phyloP scores from a whole-genome alignment of 1,140 invertebrate species.

The Melanaphis sacchari region DNA sequence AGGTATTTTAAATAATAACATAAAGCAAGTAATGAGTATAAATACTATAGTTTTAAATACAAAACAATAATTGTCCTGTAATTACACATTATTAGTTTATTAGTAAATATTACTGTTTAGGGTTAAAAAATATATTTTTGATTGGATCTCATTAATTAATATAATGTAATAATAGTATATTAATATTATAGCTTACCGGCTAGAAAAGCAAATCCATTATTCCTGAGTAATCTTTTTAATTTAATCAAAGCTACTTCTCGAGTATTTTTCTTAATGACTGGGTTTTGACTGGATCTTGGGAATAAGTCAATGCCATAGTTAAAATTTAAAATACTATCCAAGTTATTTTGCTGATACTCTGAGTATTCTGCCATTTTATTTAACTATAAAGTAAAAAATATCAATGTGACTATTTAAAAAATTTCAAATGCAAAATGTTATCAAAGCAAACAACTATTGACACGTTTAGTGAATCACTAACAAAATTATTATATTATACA shows the following conservation, averaged over 20 bases:
- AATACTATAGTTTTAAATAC: neutral
- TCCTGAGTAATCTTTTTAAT: constrained; percentile 32
- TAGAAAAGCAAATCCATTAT: constrained; percentile 27
- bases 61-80: neutral
- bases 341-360: constrained; percentile 20
- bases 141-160: neutral
- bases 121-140: neutral
- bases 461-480: neutral
- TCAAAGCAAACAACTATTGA: neutral
- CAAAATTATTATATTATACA: neutral
- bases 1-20: neutral
- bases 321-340: neutral
- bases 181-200: constrained; percentile 29
- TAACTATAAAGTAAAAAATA: neutral
- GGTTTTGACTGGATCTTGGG: neutral
- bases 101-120: neutral
- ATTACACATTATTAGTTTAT: neutral
- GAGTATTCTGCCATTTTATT: constrained; percentile 42
- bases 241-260: constrained; percentile 15
- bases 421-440: neutral
- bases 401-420: neutral
- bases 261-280: constrained; percentile 10
- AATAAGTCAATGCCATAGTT: constrained; percentile 34
- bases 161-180: neutral
- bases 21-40: neutral